Base-by-base conservation (phyloP, 2,113 vertebrate genomes). In the Boulengeromyrus knoepffleri region DNA sequence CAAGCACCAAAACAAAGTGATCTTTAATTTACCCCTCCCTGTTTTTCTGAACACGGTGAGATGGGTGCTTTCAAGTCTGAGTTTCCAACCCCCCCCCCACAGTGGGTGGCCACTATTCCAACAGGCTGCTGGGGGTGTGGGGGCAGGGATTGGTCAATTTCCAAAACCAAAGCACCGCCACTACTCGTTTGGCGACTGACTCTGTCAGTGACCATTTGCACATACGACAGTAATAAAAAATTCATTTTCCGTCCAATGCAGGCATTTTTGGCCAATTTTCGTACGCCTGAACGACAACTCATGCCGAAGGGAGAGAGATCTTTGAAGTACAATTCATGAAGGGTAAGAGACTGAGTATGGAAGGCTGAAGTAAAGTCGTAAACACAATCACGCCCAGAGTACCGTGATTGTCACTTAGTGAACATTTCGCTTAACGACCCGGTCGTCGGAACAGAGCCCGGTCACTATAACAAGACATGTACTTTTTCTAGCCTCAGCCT, bases 1-100 rank as follows among this genome's bases (percentile, higher is more conserved):
- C 89, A 36, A 90, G n/a, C 27, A 21, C 88, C 89, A 91, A 53
- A 87, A 87, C 85, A 87, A 39, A 86, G 21, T 50, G 46, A 27
- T 50, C 21, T 27, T 87, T 87, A 87, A 87, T 52, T 19, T 50
- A 50, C 24, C 27, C 47, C 3, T 47, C 85, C 31, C 15, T n/a
- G 10, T 52, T 27, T 87, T 50, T 52, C 24, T 52, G 27, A 87
- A 9, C 45, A 27, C 6, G 21, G 47, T n/a, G 46, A 86, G 47
- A 86, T 0, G n/a, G 12, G 4, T 52, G 49, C 12, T 50, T n/a
- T 50, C 4, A 21, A 49, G 84, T 27, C 10, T n/a, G 10, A 8
- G 8, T 21, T 27, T 13, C 45, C 47, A n/a, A 83, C 15, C 39
- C 42, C 77, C 19, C 58, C 2, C 58, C 62, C 9, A 3, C 50